phyloP scores from a whole-genome alignment of 2,888 invertebrate species.

The Stenotaenia linearis region DNA sequence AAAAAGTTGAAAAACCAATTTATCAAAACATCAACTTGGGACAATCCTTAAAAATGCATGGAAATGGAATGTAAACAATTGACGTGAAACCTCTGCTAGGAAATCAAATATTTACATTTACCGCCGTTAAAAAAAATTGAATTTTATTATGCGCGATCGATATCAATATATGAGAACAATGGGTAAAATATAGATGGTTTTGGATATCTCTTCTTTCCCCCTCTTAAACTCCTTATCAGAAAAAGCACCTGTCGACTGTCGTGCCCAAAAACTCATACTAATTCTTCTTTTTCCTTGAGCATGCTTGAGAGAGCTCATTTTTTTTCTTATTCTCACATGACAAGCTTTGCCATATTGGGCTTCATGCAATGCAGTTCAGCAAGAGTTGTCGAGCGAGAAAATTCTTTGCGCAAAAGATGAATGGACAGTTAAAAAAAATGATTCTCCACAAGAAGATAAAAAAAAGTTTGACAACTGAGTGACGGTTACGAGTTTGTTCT shows the following conservation, averaged over 20 bases:
- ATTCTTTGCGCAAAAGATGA: neutral
- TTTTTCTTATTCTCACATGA: neutral
- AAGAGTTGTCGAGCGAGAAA: neutral
- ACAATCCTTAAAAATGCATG: no score
- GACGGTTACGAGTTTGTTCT: neutral
- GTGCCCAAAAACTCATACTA: constrained; percentile 14
- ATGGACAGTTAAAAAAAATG: neutral
- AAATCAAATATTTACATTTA: neutral
- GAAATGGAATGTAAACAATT: no score
- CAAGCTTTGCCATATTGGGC: constrained; percentile 8
- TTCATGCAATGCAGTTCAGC: constrained; percentile 6
- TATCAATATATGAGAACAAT: neutral
- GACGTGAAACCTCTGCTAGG: neutral
- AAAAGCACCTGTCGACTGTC: constrained; percentile 19
- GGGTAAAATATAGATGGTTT: neutral
- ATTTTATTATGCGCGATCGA: neutral
- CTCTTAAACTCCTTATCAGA: neutral
- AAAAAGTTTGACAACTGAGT: neutral
- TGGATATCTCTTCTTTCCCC: neutral
- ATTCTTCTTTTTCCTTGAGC: neutral
- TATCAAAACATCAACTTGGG: neutral
- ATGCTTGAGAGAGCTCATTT: neutral
- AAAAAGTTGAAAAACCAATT: no score
- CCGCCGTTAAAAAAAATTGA: neutral
- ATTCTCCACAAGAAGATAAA: neutral